Conservation (phyloP, 2,797 vertebrate genomes). For the Pampus argenteus region DNA sequence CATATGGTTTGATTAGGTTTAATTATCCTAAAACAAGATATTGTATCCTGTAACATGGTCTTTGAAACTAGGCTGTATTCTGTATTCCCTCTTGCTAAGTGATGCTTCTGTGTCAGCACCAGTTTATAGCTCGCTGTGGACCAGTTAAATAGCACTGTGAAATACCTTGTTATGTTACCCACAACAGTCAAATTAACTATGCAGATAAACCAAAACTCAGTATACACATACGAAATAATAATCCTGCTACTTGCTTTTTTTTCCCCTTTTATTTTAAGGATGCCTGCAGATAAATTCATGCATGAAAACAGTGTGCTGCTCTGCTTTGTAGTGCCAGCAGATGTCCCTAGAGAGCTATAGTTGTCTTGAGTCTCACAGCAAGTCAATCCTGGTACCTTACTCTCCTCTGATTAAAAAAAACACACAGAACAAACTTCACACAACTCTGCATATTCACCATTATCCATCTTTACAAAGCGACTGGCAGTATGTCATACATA, state of each 20-base stretch:
- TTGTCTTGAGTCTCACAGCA: background rate
- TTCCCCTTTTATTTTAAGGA: too few species aligned
- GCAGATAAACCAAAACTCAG: background rate
- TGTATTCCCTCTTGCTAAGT: slow-evolving; percentile 10
- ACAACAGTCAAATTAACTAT: background rate
- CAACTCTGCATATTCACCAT: background rate
- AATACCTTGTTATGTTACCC: background rate
- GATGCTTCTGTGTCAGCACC: slow-evolving; percentile 21
- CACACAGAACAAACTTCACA: background rate
- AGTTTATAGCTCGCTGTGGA: slow-evolving; percentile 43
- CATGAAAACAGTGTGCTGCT: slow-evolving; percentile 4
- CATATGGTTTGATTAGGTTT: too few species aligned
- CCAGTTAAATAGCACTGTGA: slow-evolving; percentile 17
- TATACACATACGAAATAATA: background rate
- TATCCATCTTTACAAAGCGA: background rate
- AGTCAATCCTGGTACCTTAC: background rate
- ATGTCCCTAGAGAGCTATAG: slow-evolving; percentile 56
- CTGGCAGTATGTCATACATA: background rate
- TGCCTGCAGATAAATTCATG: background rate
- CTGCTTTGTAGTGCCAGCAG: slow-evolving; percentile 59
- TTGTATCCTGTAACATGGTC: background rate
- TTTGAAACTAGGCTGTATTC: slow-evolving; percentile 5
- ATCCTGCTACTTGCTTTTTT: too few species aligned
- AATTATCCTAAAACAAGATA: too few species aligned
- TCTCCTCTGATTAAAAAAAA: background rate